Evolutionary conservation across 2,888 invertebrate genomes (phyloP).

Genomic region (Polymixis flavicincta): DNA sequence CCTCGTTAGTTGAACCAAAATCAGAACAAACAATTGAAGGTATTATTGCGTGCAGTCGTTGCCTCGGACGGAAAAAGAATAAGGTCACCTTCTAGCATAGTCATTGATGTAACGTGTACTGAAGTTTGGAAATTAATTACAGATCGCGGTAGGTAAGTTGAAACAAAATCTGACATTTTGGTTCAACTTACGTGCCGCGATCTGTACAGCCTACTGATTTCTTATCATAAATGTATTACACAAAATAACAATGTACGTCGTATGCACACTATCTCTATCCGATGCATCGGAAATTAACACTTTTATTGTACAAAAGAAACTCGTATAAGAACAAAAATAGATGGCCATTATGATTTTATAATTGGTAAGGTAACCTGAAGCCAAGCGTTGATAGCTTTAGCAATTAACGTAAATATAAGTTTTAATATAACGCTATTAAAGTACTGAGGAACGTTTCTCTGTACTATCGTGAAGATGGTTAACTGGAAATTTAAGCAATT

Average conservation of each 20-base stretch:
- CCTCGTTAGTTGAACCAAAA: too few species aligned
- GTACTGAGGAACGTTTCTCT: not conserved
- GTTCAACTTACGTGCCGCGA: too few species aligned
- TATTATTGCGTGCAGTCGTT: too few species aligned
- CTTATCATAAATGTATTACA: conserved; percentile 7
- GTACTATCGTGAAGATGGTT: too few species aligned
- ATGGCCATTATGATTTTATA: conserved; percentile 56
- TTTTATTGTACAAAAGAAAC: conserved; percentile 45
- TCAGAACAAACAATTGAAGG: too few species aligned
- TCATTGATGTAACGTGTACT: too few species aligned
- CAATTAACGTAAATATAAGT: conserved; percentile 51
- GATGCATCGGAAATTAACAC: conserved; percentile 38
- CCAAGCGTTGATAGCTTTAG: conserved; percentile 49
- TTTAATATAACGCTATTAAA: conserved; percentile 50
- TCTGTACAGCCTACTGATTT: conserved; percentile 5
- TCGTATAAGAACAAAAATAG: conserved; percentile 48
- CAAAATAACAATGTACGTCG: conserved; percentile 4
- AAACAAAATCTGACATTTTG: too few species aligned
- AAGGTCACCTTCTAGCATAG: too few species aligned
- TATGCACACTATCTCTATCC: not conserved
- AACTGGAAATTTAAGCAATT: not conserved
- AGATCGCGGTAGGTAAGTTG: too few species aligned
- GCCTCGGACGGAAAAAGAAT: too few species aligned
- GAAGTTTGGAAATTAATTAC: too few species aligned
- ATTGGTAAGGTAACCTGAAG: conserved; percentile 54